Conservation (phyloP, 2,888 invertebrate genomes). For the Dorcus parallelipipedus region DNA sequence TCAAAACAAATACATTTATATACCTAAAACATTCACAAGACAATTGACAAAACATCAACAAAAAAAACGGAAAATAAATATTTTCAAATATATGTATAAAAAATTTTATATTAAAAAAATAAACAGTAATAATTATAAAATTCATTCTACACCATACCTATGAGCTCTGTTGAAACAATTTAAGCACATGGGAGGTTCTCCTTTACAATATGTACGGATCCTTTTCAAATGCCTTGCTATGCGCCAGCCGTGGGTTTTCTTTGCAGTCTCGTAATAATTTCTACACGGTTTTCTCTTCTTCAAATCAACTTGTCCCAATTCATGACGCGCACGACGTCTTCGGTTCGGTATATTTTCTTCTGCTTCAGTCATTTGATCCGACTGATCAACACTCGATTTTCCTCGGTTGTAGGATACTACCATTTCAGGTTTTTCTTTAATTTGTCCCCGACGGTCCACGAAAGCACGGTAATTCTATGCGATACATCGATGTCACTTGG, state of each 20-base stretch:
- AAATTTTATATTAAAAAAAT: too few species aligned
- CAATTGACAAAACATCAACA: too few species aligned
- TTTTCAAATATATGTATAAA: too few species aligned
- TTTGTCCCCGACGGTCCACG: too few species aligned
- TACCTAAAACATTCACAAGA: neutral
- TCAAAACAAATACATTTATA: neutral
- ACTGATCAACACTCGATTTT: too few species aligned
- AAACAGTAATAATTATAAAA: neutral
- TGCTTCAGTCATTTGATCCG: too few species aligned
- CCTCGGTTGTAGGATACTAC: too few species aligned
- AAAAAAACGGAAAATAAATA: too few species aligned
- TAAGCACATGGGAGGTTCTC: neutral
- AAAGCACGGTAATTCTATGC: too few species aligned
- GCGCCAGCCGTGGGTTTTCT: slow-evolving; percentile 2
- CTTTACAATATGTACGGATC: slow-evolving; percentile 2
- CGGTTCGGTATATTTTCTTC: neutral
- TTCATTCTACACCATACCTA: neutral
- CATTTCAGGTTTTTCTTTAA: too few species aligned
- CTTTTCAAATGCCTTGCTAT: slow-evolving; percentile 1
- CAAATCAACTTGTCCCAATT: neutral
- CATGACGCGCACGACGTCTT: neutral
- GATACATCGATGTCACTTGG: too few species aligned
- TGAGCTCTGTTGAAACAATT: neutral
- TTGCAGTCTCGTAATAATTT: neutral
- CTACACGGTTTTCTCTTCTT: slow-evolving; percentile 1